Percentiles rank a stretch among this genome's conserved stretches.
Evolutionary conservation across 2,797 vertebrate species (phyloP).

Genomic region (Lepilemur septentrionalis): DNA sequence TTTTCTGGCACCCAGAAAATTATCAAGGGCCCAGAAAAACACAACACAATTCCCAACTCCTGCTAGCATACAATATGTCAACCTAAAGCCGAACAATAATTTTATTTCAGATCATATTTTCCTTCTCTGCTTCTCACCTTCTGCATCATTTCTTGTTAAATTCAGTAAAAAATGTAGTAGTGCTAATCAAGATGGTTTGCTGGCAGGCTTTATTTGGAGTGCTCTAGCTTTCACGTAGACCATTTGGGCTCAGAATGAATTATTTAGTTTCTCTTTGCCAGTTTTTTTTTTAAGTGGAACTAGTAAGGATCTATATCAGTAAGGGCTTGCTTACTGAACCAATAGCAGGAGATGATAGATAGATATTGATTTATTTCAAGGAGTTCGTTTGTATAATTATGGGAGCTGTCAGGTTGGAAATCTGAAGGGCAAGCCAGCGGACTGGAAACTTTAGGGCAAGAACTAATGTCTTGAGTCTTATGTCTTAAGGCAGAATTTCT

Average conservation of each 20-base stretch:
- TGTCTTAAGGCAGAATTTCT: neutral
- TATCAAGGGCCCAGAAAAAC: conserved; percentile 64
- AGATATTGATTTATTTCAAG: neutral
- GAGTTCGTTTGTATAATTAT: neutral
- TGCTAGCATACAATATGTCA: conserved; percentile 60
- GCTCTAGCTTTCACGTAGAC: neutral
- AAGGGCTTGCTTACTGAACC: neutral
- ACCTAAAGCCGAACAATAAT: conserved; percentile 63
- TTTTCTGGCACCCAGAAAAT: conserved; percentile 72
- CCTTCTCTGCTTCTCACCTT: conserved; percentile 41
- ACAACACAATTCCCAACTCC: conserved; percentile 29
- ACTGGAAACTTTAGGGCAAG: neutral
- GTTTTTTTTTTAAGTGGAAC: neutral
- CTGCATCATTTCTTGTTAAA: neutral
- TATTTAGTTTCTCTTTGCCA: neutral
- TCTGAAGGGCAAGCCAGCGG: neutral
- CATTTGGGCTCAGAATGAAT: neutral
- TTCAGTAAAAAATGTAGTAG: neutral
- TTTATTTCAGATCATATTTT: conserved; percentile 62
- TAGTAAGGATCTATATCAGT: neutral
- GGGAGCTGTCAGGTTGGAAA: neutral
- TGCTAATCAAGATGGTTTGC: neutral
- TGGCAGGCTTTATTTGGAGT: neutral
- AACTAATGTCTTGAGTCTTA: neutral
- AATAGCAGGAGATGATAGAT: neutral